Conservation (phyloP, 2,888 invertebrate genomes). For the Diplolepis rosae region DNA sequence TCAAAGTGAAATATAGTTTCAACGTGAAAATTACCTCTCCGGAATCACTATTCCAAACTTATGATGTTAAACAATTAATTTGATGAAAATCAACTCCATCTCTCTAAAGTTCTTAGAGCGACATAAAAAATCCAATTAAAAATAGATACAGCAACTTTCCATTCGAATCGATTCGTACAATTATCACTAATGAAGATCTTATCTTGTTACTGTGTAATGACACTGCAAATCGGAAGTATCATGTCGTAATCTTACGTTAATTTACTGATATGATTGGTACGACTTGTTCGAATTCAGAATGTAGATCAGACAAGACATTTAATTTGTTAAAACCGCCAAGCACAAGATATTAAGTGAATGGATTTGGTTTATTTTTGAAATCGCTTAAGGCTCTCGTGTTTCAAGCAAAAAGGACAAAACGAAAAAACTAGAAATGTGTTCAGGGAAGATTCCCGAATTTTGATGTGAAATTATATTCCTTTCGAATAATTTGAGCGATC, state of each 20-base stretch:
- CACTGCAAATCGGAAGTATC: constrained; percentile 16
- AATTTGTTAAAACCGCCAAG: background rate
- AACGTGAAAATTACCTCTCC: background rate
- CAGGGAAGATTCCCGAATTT: background rate
- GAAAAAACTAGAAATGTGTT: background rate
- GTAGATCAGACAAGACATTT: background rate
- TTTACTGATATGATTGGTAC: background rate
- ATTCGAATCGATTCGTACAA: background rate
- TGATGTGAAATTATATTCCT: background rate
- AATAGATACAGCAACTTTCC: constrained; percentile 1
- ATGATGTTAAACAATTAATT: background rate
- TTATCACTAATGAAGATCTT: constrained; percentile 29
- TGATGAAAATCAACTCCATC: background rate
- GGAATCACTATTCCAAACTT: background rate
- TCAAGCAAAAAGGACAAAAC: background rate
- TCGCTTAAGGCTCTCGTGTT: too few relatives aligned
- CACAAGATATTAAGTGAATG: background rate
- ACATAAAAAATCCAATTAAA: background rate
- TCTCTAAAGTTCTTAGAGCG: background rate
- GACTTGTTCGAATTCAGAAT: background rate
- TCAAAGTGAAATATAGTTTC: background rate
- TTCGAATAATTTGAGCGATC: background rate
- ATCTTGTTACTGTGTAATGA: constrained; percentile 20
- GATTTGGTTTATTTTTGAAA: background rate
- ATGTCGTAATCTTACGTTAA: constrained; percentile 2